Percentiles rank a stretch among this genome's conserved stretches.
phyloP scores from a whole-genome alignment of 1,140 invertebrate species.

The Pachypeltis micranthus region DNA sequence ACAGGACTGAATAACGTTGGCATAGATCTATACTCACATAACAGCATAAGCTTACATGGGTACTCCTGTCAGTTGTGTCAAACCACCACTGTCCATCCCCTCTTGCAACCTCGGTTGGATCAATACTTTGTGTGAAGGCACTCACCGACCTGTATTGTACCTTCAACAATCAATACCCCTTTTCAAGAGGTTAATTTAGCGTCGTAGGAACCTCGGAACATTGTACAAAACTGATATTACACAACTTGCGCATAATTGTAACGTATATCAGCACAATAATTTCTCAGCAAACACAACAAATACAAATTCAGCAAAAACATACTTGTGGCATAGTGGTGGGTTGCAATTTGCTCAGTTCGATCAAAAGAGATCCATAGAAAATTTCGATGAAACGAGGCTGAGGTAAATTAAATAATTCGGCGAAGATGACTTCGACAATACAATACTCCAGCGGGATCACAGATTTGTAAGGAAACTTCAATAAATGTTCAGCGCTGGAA shows the following conservation, averaged over 20 bases:
- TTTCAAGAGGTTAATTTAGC: not conserved
- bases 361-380: slow-evolving; percentile 87
- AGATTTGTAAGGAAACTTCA: slow-evolving; percentile 83
- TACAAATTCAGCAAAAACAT: slow-evolving; percentile 26
- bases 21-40: no score
- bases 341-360: slow-evolving; percentile 94
- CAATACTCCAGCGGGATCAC: slow-evolving; percentile 97
- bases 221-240: not conserved
- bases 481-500: slow-evolving; percentile 74
- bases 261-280: not conserved
- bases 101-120: no score
- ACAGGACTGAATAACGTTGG: no score
- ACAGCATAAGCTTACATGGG: no score
- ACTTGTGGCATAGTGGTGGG: slow-evolving; percentile 94
- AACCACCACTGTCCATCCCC: no score
- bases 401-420: slow-evolving; percentile 87
- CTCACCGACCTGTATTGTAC: no score
- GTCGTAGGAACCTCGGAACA: not conserved
- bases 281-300: not conserved
- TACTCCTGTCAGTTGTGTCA: no score
- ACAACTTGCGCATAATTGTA: no score
- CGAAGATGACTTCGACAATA: slow-evolving; percentile 94
- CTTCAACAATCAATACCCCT: no score
- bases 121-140: no score
- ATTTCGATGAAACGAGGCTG: slow-evolving; percentile 79